Conservation (phyloP, 2,113 vertebrate genomes). For the Salvelinus namaycush region DNA sequence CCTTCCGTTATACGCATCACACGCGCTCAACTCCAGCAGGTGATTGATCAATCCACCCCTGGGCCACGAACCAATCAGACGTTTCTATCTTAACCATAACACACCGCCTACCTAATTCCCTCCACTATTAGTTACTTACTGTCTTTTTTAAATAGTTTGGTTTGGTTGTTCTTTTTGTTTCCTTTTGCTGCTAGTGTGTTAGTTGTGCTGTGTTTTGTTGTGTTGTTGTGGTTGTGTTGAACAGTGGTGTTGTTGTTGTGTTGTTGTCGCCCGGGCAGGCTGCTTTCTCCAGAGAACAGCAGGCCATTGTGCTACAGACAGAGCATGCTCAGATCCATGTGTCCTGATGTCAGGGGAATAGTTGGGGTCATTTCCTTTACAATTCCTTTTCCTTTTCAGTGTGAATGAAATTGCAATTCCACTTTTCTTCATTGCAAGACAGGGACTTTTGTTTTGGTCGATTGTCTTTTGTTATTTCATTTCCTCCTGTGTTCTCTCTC, state of each 20-base stretch:
- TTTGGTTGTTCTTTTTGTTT: constrained; percentile 10
- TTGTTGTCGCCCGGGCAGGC: constrained; percentile 43
- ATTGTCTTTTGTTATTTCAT: constrained; percentile 74
- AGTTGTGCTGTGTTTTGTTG: constrained; percentile 41
- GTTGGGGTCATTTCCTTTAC: constrained; percentile 39
- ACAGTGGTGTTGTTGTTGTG: constrained; percentile 29
- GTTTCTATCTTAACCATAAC: constrained; percentile 13
- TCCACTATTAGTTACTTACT: constrained; percentile 32
- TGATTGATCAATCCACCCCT: constrained; percentile 70
- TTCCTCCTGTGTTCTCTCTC: constrained; percentile 69
- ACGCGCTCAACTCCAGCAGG: constrained; percentile 90
- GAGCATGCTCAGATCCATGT: constrained; percentile 65
- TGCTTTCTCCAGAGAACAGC: constrained; percentile 55
- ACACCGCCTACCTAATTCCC: constrained; percentile 30
- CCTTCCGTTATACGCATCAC: constrained; percentile 92
- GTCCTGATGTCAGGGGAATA: constrained; percentile 51
- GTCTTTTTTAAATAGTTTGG: constrained; percentile 14
- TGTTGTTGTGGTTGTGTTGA: background rate
- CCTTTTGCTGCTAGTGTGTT: constrained; percentile 29
- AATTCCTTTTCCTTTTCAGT: constrained; percentile 17
- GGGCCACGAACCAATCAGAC: constrained; percentile 19
- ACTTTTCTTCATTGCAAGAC: background rate
- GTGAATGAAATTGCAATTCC: constrained; percentile 17
- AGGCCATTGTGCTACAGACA: constrained; percentile 56
- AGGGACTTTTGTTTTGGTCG: background rate